Conservation (phyloP, 1,140 invertebrate species). For the Leptestheria dahalacensis region DNA sequence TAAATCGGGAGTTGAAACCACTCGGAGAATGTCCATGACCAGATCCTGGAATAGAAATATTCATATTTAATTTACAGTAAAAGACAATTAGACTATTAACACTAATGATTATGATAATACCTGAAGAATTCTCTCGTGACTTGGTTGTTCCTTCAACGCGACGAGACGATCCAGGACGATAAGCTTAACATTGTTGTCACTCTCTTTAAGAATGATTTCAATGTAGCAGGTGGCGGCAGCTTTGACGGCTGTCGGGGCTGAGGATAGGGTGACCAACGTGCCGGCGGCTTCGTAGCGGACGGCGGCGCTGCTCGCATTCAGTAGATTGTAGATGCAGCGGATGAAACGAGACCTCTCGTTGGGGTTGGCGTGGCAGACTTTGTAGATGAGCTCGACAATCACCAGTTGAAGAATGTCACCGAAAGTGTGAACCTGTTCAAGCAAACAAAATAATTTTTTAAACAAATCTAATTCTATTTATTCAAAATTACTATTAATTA, state of each 20-base stretch:
- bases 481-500: constrained; percentile 19
- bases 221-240: constrained; percentile 96
- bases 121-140: constrained; percentile 83
- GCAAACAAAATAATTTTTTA: constrained; percentile 10
- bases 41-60: constrained; percentile 43
- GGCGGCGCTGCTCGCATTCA: constrained; percentile 90
- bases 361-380: constrained; percentile 79
- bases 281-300: constrained; percentile 98
- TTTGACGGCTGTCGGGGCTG: constrained; percentile 91
- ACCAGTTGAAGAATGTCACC: constrained; percentile 96
- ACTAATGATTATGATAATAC: constrained; percentile 21
- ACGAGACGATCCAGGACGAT: constrained; percentile 92
- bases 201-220: constrained; percentile 95
- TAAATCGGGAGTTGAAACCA: constrained; percentile 81
- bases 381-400: constrained; percentile 98
- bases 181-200: constrained; percentile 98
- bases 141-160: constrained; percentile 67
- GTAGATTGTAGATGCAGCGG: constrained; percentile 91
- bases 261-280: constrained; percentile 96
- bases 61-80: not conserved
- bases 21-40: constrained; percentile 95
- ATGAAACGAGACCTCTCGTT: constrained; percentile 91
- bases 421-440: constrained; percentile 67
- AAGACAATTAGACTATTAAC: not conserved
- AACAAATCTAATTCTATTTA: constrained; percentile 24